phyloP scores from a whole-genome alignment of 2,888 invertebrate genomes.

The Byasa hedistus region DNA sequence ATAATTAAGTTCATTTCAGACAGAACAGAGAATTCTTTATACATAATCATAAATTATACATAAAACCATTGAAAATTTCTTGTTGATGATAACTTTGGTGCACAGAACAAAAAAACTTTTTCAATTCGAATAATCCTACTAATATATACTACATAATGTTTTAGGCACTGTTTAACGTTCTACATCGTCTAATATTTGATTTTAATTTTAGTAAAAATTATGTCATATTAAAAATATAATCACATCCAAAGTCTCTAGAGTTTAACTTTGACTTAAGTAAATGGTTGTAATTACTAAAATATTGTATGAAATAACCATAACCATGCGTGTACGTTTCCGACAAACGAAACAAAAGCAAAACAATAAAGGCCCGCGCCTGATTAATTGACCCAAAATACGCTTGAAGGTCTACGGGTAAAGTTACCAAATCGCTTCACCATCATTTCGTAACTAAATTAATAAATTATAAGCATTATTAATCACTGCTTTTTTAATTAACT shows the following conservation, averaged over 20 bases:
- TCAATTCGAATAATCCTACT: too few relatives aligned
- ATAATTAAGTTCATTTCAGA: too few relatives aligned
- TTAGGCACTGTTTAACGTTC: too few relatives aligned
- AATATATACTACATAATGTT: too few relatives aligned
- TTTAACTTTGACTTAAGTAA: conserved; percentile 10
- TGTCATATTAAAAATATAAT: not conserved
- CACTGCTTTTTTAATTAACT: too few relatives aligned
- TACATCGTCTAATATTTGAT: not conserved
- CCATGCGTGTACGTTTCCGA: conserved; percentile 14
- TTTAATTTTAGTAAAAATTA: not conserved
- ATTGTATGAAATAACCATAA: conserved; percentile 15
- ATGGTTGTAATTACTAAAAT: conserved; percentile 15
- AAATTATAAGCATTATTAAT: too few relatives aligned
- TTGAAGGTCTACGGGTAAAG: conserved; percentile 11
- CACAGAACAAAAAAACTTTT: too few relatives aligned
- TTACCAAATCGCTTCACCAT: not conserved
- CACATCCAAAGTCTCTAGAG: not conserved
- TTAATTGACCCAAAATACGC: conserved; percentile 18
- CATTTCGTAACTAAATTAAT: not conserved
- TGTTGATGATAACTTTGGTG: too few relatives aligned
- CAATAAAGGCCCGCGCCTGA: conserved; percentile 17
- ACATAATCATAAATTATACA: too few relatives aligned
- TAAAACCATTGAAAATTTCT: too few relatives aligned
- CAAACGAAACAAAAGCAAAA: conserved; percentile 5
- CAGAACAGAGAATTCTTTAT: too few relatives aligned